A percentile compares a stretch with the other conserved stretches of the same genome.
Evolutionary conservation across 2,797 vertebrate genomes (phyloP).

Genomic region (Garrulus glandarius): DNA sequence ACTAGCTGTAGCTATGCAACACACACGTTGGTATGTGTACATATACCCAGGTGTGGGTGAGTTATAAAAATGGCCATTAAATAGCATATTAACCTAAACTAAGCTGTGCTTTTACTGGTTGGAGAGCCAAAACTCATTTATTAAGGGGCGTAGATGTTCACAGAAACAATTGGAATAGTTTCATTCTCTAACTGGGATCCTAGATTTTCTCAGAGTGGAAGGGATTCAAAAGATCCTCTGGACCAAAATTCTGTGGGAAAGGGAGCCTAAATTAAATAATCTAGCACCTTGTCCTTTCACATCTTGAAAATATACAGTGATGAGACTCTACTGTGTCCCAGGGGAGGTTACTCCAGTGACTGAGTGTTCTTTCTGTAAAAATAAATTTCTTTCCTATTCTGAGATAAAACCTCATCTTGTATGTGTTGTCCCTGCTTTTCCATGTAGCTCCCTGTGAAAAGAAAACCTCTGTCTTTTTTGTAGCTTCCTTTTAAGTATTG

Average conservation of each 20-base stretch:
- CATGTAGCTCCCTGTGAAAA: background rate
- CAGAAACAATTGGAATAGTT: background rate
- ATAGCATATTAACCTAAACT: background rate
- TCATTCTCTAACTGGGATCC: background rate
- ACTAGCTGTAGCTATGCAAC: background rate
- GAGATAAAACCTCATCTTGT: background rate
- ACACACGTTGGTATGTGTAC: rapidly evolving
- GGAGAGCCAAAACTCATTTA: background rate
- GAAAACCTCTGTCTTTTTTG: background rate
- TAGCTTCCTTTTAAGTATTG: background rate
- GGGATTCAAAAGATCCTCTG: background rate
- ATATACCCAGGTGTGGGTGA: background rate
- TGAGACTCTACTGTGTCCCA: background rate
- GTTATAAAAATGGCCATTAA: background rate
- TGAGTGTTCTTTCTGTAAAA: background rate
- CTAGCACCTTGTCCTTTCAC: background rate
- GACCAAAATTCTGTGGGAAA: background rate
- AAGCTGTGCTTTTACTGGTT: background rate
- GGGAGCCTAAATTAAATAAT: background rate
- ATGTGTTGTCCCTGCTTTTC: background rate
- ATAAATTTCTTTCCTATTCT: background rate
- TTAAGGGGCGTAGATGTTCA: background rate
- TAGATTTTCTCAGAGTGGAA: background rate
- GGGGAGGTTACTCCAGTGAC: background rate
- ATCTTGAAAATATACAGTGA: background rate